Evolutionary conservation across 2,888 invertebrate species (phyloP).

Genomic region (Lagria hirta): DNA sequence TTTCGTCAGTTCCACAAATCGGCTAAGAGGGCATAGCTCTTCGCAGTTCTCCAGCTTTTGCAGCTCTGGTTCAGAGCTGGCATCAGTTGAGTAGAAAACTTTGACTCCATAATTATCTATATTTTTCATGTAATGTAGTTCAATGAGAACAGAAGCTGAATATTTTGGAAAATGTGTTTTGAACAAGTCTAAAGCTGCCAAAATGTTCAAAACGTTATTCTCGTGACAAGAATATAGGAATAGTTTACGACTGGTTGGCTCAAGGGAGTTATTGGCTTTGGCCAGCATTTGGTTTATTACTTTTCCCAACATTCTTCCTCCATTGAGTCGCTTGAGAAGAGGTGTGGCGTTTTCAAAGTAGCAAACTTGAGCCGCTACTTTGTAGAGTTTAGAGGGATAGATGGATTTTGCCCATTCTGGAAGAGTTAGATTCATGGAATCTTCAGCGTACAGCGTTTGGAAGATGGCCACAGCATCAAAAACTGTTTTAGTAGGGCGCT

Average conservation of each 20-base stretch:
- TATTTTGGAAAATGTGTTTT: constrained; percentile 52
- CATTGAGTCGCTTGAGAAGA: constrained; percentile 51
- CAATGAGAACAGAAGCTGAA: constrained; percentile 46
- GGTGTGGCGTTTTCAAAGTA: constrained; percentile 50
- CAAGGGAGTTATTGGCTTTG: constrained; percentile 33
- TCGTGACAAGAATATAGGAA: constrained; percentile 61
- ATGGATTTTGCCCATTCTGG: constrained; percentile 53
- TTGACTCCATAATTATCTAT: constrained; percentile 46
- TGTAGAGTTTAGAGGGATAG: constrained; percentile 46
- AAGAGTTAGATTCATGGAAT: constrained; percentile 47
- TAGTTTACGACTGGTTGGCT: constrained; percentile 47
- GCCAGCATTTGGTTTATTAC: constrained; percentile 43
- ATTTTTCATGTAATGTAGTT: constrained; percentile 41
- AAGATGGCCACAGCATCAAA: constrained; percentile 43
- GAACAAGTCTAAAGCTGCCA: constrained; percentile 56
- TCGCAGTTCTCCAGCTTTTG: constrained; percentile 43
- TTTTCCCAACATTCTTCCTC: constrained; percentile 48
- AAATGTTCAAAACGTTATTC: constrained; percentile 58
- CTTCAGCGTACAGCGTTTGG: constrained; percentile 49
- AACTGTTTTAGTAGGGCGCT: constrained; percentile 38
- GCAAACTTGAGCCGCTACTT: constrained; percentile 50
- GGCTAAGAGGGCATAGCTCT: constrained; percentile 44
- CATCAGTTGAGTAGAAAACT: constrained; percentile 43
- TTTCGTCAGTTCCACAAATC: constrained; percentile 42
- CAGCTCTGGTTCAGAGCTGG: constrained; percentile 37